Conservation (phyloP, 2,797 vertebrate species). For the Gallinago stenura region DNA sequence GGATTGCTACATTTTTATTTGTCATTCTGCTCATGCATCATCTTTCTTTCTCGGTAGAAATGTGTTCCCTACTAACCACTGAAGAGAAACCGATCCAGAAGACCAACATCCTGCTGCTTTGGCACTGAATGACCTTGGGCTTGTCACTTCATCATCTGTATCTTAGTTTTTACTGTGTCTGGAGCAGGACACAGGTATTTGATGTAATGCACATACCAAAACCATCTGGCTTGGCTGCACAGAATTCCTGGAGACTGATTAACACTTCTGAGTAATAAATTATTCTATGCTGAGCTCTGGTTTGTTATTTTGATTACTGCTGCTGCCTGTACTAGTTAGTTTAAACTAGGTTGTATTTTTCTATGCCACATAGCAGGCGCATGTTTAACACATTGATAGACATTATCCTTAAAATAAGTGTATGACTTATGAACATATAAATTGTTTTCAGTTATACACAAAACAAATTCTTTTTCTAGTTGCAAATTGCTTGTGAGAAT, state of each 20-base stretch:
- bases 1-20: neutral
- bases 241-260: neutral
- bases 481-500: neutral
- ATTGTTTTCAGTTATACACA: neutral
- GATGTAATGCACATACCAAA: neutral
- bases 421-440: neutral
- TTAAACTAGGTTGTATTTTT: neutral
- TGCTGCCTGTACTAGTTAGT: neutral
- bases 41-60: neutral
- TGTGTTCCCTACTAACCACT: neutral
- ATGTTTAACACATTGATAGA: neutral
- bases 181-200: neutral
- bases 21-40: neutral
- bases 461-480: neutral
- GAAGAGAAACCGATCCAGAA: neutral
- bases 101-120: neutral
- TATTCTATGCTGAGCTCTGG: neutral
- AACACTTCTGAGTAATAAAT: neutral
- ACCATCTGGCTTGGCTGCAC: neutral
- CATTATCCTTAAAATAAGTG: neutral
- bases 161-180: neutral
- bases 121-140: neutral
- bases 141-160: neutral
- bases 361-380: neutral
- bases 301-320: neutral